Base-by-base conservation (phyloP, 2,888 invertebrate species). In the Drosophila cracens region DNA sequence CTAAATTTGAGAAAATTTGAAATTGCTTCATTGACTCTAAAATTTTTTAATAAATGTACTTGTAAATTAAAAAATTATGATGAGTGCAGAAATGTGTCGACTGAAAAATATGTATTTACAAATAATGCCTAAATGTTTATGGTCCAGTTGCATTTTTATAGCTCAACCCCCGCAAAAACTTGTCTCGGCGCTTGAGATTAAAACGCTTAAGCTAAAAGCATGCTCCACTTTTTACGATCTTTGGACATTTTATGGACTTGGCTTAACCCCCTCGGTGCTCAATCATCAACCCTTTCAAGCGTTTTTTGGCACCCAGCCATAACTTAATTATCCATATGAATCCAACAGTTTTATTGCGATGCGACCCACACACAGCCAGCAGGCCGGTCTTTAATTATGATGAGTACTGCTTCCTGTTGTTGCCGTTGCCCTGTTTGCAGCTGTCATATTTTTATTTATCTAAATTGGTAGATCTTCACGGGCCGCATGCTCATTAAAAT, bases 241-340 rank as follows among this genome's bases (percentile, higher is more conserved):
- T 81, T 66, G 62, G 67, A 49, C 70, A 74, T 78, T 89, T 85
- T 87, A 89, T 85, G 73, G 70, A 53, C 49, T 53, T 68, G 36
- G 53, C 70, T 49, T 43, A 49, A 56, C 40, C 31, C 49, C 34
- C 29, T 3, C 21, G 29, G 29, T 16, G 34, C 27, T 25, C 52
- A 51, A 51, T 52, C 31, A 38, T 7, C 33, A 68, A 68, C 70
- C 69, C 49, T 53, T 59, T 68, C 38, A 74, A 54, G 57, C 79
- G 58, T 60, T 74, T 66, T 66, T 76, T 76, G 74, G 73, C 84
- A 80, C 80, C 74, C 67, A 46, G 78, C 75, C 89, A 85, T 87
- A 89, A 89, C 85, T 89, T 87, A 85, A 85, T 85, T 85, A 85
- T 85, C 85, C 85, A 87, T 85, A 85, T 85, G 85, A 87, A 89